Base-by-base conservation (phyloP, 2,797 vertebrate genomes). In the Anguilla marmorata region DNA sequence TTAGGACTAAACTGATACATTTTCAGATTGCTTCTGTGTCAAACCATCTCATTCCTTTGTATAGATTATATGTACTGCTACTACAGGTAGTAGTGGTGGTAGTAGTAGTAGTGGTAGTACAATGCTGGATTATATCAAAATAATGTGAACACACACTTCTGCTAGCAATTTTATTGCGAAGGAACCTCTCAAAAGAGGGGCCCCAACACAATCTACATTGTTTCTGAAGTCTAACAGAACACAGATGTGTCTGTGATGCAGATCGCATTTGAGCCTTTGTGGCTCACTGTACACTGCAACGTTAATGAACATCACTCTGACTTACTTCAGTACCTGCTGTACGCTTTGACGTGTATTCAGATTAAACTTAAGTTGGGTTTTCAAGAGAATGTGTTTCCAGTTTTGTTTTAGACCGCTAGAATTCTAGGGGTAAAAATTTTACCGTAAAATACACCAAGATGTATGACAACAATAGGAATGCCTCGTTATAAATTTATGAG, bases 191-290 rank as follows among this genome's bases (percentile, higher is more conserved):
- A 89, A 91, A 92, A 93, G 91, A 91, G 91, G 83, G 92, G 90
- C 41, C 91, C 93, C 92, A 92, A 91, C 92, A 90, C 90, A 92
- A 93, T 93, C 91, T 93, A 90, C 94, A 94, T 94, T 95, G 94
- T 95, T 94, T 94, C 93, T 94, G 94, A 94, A 92, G 92, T 93
- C 89, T 96, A 96, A 96, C 93, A 92, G 88, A 92, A 95, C 91
- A 91, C 96, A 96, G 95, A 96, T 96, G 96, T 95, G 91, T 88
- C 74, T 90, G 92, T 93, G 89, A 76, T 91, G 89, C 92, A 90
- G 92, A 90, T 92, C 93, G 74, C 88, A 87, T 56, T 90, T 87
- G 91, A 88, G 89, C 88, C 91, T 93, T 89, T 92, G 89, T 93
- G 88, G 89, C 89, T 48, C 79, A 50, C 79, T 82, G 79, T 82